A percentile compares a stretch with the other conserved stretches of the same genome.
phyloP scores from a whole-genome alignment of 2,888 invertebrate genomes.

The Hybos culiciformis region DNA sequence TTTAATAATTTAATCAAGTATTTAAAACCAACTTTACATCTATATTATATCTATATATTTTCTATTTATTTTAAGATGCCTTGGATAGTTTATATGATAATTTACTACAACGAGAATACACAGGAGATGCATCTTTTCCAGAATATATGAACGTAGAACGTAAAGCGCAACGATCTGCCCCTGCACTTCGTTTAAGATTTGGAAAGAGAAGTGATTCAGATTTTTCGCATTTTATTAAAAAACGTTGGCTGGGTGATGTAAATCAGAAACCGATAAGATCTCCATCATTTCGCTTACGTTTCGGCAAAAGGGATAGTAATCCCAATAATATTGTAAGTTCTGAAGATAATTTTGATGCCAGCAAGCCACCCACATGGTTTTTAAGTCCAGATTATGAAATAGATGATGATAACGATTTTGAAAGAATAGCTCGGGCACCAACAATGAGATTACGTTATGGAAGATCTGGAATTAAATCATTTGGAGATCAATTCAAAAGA shows the following conservation, averaged over 20 bases:
- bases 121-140: slow-evolving; percentile 34
- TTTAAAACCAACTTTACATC: too few species aligned
- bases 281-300: slow-evolving; percentile 61
- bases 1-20: too few species aligned
- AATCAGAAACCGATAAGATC: slow-evolving; percentile 55
- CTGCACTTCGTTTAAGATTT: slow-evolving; percentile 61
- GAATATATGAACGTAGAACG: slow-evolving; percentile 55
- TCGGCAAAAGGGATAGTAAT: slow-evolving; percentile 60
- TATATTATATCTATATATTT: too few species aligned
- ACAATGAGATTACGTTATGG: too few species aligned
- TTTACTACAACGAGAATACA: slow-evolving; percentile 33
- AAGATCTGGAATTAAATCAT: slow-evolving; percentile 16
- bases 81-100: slow-evolving; percentile 31
- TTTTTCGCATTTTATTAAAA: slow-evolving; percentile 16
- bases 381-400: slow-evolving; percentile 1
- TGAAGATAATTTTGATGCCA: too few species aligned
- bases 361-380: slow-evolving; percentile 34
- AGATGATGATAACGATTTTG: background rate
- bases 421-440: too few species aligned
- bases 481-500: too few species aligned
- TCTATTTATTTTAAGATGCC: slow-evolving; percentile 17
- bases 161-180: slow-evolving; percentile 57
- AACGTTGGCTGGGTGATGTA: slow-evolving; percentile 42
- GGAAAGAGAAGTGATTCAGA: slow-evolving; percentile 62
- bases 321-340: too few species aligned